Evolutionary conservation across 2,888 invertebrate genomes (phyloP), one percentile per base, ranked within the genome.

Genomic region (Chymomyza amoena): DNA sequence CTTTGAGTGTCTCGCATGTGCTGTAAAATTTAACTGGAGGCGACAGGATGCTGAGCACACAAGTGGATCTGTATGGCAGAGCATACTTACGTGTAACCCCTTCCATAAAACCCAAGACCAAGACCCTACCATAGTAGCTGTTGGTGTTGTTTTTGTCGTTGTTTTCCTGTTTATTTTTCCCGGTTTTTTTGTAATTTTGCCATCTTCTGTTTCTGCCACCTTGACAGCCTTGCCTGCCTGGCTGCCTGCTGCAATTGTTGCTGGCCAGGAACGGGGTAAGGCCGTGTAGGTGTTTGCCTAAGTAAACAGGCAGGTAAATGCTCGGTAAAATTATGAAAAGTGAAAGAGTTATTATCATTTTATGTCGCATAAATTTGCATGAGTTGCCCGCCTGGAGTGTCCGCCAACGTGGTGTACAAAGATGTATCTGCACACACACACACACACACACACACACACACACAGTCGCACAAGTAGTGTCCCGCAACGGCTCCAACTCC

Each of bases 261-360:
- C 25, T 1, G 36, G 60, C 2, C 18, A 16, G 32, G 39, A 36
- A 62, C 13, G 52, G 50, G 36, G 28, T 57, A 13, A 50, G 64
- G 61, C 52, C 62, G 18, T 69, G 60, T 60, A 45, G 61, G 25
- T 61, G 50, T 62, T 51, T 66, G 64, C 18, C 73, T 72, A 69
- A 68, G 73, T 75, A 75, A 76, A 75, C 81, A 79, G 75, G 72
- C 76, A 75, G 77, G 81, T 79, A 81, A 81, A 79, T 78, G 76
- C 79, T 75, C 72, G 70, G 70, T 76, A 68, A 81, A 81, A 81
- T 79, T 81, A 79, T 79, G 80, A 79, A 81, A 81, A 79, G 81
- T 76, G 79, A 81, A 81, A 79, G 80, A 82, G 79, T 80, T 82
- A 81, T 82, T 82, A 81, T 81, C 78, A 81, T 82, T 82, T 82